A percentile compares a stretch with the other conserved stretches of the same genome.
Evolutionary conservation across 2,888 invertebrate species (phyloP).

Genomic region (Rhopalosiphum nymphaeae): DNA sequence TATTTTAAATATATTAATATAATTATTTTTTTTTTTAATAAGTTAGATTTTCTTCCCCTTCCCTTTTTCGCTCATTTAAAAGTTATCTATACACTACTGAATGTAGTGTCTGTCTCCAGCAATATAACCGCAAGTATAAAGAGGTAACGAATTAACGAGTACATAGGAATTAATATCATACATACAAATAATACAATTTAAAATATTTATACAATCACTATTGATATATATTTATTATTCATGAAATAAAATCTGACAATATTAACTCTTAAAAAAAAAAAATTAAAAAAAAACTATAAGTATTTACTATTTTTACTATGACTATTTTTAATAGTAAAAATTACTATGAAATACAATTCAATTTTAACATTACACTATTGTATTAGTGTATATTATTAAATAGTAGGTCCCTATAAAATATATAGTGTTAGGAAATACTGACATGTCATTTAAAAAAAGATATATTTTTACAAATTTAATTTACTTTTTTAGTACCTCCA

Average conservation of each 20-base stretch:
- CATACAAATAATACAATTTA: not conserved
- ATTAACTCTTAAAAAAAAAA: not conserved
- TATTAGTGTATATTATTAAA: not conserved
- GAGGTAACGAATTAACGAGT: not conserved
- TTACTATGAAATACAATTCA: not conserved
- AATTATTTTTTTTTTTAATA: not conserved
- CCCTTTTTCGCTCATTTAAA: not conserved
- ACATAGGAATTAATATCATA: not conserved
- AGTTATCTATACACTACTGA: not conserved
- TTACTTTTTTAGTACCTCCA: conserved; percentile 79
- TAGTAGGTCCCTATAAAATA: not conserved
- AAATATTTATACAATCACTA: not conserved
- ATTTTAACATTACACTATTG: not conserved
- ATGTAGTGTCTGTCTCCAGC: not conserved
- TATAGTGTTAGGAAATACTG: not conserved
- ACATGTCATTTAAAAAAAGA: not conserved
- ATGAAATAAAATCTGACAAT: not conserved
- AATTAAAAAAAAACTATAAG: no score
- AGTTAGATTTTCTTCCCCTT: not conserved
- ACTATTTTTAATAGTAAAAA: not conserved
- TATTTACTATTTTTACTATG: no score
- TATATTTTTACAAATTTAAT: not conserved
- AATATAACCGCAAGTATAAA: not conserved
- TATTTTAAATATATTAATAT: not conserved
- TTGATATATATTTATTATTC: not conserved